These are phyloP conservation scores for Ploceus nigricollis DNA, from an alignment of 2,113 vertebrate genomes.

Conservation along the genomic window DNA sequence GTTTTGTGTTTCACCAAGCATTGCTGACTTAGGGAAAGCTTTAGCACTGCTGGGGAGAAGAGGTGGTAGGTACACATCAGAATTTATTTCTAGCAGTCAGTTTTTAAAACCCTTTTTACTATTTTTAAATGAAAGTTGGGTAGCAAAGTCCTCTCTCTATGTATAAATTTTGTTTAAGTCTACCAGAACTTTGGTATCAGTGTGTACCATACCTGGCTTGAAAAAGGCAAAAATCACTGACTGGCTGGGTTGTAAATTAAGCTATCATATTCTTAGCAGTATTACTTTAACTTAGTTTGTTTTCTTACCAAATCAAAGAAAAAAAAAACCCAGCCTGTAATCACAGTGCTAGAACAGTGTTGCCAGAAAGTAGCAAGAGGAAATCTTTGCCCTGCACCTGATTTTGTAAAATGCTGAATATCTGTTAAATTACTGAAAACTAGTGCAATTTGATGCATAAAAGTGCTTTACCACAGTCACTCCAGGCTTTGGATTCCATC, in stretches of 20 bases:
- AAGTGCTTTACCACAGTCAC: background rate
- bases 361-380: background rate
- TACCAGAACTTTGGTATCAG: background rate
- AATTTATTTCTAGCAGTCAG: background rate
- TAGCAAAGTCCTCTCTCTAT: background rate
- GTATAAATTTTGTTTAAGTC: background rate
- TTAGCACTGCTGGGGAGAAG: background rate
- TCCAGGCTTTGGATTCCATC: background rate
- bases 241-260: background rate
- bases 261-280: background rate
- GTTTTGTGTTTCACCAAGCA: background rate
- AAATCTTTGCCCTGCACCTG: background rate
- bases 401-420: background rate
- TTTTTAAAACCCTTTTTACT: background rate
- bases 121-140: background rate
- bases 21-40: background rate
- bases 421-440: background rate
- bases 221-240: background rate
- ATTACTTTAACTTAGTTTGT: background rate
- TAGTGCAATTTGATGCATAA: background rate
- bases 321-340: accelerated
- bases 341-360: background rate
- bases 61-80: background rate
- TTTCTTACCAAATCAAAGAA: background rate
- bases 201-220: background rate